A percentile compares a stretch with the other conserved stretches of the same genome.
Evolutionary conservation across 2,113 vertebrate genomes (phyloP).

Genomic region (Pogonocichla stellata): DNA sequence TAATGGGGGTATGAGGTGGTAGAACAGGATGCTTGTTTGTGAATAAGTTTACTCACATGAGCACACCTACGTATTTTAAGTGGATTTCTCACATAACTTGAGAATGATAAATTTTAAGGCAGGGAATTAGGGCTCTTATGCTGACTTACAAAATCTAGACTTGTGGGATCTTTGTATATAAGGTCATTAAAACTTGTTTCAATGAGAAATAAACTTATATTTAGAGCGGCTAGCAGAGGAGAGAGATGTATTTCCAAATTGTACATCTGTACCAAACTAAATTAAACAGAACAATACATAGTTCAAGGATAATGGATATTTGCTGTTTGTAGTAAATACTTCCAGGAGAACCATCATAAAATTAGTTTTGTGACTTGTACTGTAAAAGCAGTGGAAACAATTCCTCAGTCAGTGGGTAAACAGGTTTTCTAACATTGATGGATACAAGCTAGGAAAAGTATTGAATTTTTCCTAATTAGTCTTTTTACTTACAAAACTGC

Average conservation of each 20-base stretch:
- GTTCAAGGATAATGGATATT: constrained; percentile 57
- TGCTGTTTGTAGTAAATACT: constrained; percentile 70
- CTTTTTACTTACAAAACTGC: constrained; percentile 72
- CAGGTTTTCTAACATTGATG: constrained; percentile 73
- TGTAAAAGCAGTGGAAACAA: constrained; percentile 69
- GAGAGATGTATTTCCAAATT: constrained; percentile 47
- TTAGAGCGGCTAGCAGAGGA: constrained; percentile 45
- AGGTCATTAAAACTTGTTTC: not conserved
- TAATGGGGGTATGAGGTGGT: not conserved
- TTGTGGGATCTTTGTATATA: not conserved
- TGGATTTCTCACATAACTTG: not conserved
- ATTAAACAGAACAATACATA: constrained; percentile 59
- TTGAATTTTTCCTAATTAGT: constrained; percentile 79
- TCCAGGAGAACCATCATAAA: constrained; percentile 73
- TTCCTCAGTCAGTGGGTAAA: constrained; percentile 69
- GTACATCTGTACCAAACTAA: constrained; percentile 51
- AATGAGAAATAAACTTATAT: not conserved
- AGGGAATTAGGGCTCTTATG: not conserved
- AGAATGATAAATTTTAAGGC: not conserved
- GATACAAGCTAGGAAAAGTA: constrained; percentile 75
- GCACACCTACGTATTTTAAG: not conserved
- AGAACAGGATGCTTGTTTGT: not conserved
- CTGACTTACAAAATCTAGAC: not conserved
- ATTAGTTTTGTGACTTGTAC: constrained; percentile 72
- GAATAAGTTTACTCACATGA: not conserved